A percentile compares a stretch with the other conserved stretches of the same genome.
Conservation (phyloP, 2,888 invertebrate genomes). For the Drosophila hamatofila region DNA sequence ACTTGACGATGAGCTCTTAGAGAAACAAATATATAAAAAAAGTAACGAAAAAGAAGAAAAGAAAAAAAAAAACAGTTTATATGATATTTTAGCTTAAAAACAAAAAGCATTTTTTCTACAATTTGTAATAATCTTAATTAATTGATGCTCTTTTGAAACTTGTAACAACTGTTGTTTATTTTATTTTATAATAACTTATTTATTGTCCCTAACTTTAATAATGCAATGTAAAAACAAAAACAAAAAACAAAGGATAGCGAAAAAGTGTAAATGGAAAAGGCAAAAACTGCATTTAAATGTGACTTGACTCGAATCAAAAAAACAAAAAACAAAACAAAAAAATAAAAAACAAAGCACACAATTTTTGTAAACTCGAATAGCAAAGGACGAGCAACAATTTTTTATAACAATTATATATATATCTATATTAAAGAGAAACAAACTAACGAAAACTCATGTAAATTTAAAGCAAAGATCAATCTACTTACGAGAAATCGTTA, state of each 20-base stretch:
- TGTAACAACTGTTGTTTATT: conserved; percentile 76
- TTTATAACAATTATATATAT: conserved; percentile 69
- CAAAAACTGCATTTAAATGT: conserved; percentile 75
- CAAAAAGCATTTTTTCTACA: conserved; percentile 25
- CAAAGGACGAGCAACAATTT: conserved; percentile 51
- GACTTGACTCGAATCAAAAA: conserved; percentile 75
- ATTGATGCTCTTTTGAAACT: conserved; percentile 57
- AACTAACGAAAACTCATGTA: conserved; percentile 73
- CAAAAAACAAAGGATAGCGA: conserved; percentile 74
- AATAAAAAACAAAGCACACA: conserved; percentile 53
- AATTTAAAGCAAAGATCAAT: conserved; percentile 73
- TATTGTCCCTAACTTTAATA: conserved; percentile 79
- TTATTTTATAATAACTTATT: conserved; percentile 77
- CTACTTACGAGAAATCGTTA: conserved; percentile 75
- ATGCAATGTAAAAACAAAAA: conserved; percentile 76
- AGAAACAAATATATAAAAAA: conserved; percentile 23
- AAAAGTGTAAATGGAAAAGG: conserved; percentile 54
- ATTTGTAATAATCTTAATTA: conserved; percentile 39
- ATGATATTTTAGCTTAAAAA: conserved; percentile 60
- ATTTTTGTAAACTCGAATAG: conserved; percentile 58
- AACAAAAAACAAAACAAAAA: conserved; percentile 25
- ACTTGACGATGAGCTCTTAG: conserved; percentile 62
- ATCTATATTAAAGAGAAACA: conserved; percentile 39
- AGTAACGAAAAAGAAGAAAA: background rate
- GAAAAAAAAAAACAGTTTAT: conserved; percentile 40